phyloP scores from a whole-genome alignment of 53 echinoderm and acorn worm genomes.

The Arbacia lixula region DNA sequence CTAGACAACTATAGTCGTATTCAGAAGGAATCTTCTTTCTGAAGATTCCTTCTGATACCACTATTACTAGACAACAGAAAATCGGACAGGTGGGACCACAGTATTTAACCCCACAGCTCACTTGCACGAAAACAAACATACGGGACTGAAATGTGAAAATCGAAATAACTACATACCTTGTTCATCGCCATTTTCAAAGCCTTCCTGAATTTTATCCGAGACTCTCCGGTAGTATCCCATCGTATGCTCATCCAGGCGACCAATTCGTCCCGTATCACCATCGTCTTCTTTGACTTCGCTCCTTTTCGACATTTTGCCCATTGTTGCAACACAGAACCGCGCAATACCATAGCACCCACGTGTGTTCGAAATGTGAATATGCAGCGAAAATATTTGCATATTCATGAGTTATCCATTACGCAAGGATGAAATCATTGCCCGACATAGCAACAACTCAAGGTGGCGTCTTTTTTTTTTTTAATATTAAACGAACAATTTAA shows the following conservation, averaged over 20 bases:
- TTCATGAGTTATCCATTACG: too few relatives aligned
- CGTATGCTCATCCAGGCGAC: conserved; percentile 86
- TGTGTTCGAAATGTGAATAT: too few relatives aligned
- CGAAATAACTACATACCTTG: conserved; percentile 57
- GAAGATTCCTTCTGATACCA: too few relatives aligned
- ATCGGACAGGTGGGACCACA: background rate
- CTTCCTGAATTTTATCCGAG: conserved; percentile 79
- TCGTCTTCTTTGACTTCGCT: background rate
- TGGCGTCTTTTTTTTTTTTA: too few relatives aligned
- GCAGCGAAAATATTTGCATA: too few relatives aligned
- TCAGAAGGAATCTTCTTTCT: too few relatives aligned
- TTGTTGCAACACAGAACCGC: too few relatives aligned
- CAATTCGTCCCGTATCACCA: conserved; percentile 60
- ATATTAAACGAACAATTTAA: too few relatives aligned
- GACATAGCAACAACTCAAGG: too few relatives aligned
- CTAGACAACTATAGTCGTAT: too few relatives aligned
- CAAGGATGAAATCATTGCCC: too few relatives aligned
- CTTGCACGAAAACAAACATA: background rate
- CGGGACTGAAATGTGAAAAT: background rate
- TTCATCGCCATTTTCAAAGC: conserved; percentile 70
- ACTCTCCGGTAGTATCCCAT: conserved; percentile 92
- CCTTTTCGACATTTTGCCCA: conserved; percentile 4
- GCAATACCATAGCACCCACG: too few relatives aligned
- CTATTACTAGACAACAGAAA: background rate
- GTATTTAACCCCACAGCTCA: background rate